These are phyloP conservation scores for Ennomos fuscantarius DNA, from an alignment of 2,888 invertebrate species.

Conservation along the genomic window DNA sequence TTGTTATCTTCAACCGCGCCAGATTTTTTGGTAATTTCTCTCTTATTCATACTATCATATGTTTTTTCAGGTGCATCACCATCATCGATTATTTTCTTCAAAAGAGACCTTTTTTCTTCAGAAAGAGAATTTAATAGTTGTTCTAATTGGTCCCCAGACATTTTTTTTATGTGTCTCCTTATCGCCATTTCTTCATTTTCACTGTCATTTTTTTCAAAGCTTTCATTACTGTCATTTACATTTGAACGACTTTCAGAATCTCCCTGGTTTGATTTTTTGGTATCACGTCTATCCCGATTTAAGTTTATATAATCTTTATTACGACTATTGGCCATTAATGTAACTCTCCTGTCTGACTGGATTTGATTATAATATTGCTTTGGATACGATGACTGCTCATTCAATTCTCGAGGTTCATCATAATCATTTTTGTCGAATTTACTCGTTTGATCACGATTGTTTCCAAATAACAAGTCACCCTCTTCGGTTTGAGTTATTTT, in stretches of 20 bases:
- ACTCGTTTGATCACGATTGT: conserved; percentile 45
- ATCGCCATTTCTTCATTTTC: conserved; percentile 72
- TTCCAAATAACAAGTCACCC: conserved; percentile 54
- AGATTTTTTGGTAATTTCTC: conserved; percentile 78
- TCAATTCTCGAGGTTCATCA: conserved; percentile 47
- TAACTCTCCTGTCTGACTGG: conserved; percentile 51
- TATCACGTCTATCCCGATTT: conserved; percentile 62
- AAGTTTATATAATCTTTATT: conserved; percentile 46
- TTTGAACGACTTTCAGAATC: conserved; percentile 28
- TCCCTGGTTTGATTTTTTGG: conserved; percentile 38
- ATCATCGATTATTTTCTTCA: conserved; percentile 71
- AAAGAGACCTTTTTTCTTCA: conserved; percentile 68
- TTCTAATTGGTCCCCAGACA: conserved; percentile 68
- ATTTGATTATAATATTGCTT: conserved; percentile 50
- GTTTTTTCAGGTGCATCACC: conserved; percentile 39
- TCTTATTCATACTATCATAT: conserved; percentile 59
- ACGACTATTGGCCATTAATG: conserved; percentile 47
- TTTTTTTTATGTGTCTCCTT: conserved; percentile 70
- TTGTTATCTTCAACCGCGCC: conserved; percentile 70
- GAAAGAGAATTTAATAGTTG: conserved; percentile 70
- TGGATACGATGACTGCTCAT: conserved; percentile 40
- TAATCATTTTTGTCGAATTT: conserved; percentile 49
- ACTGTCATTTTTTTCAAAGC: conserved; percentile 42
- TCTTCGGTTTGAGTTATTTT: conserved; percentile 47
- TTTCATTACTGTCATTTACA: conserved; percentile 41